Evolutionary conservation across 2,888 invertebrate genomes (phyloP).

Genomic region (Oasisia sp.): DNA sequence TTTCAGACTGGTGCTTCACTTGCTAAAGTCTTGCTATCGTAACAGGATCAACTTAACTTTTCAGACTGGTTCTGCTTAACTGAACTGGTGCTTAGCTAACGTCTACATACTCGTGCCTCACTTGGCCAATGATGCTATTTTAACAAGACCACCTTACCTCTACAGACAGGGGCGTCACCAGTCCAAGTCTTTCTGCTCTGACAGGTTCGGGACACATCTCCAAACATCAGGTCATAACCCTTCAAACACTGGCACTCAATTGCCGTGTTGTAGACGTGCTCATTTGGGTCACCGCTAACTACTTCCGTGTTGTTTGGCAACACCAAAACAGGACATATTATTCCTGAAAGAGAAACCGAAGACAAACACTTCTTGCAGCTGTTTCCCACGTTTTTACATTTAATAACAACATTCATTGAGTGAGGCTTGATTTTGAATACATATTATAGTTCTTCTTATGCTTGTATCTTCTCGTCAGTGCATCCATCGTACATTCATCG

Average conservation of each 20-base stretch:
- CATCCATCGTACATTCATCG: no score
- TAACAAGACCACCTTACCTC: no score
- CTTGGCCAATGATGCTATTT: background rate
- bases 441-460: no score
- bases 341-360: background rate
- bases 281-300: background rate
- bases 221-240: background rate
- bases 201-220: no score
- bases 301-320: constrained; percentile 12
- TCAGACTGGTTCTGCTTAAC: background rate
- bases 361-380: background rate
- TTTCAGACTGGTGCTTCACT: background rate
- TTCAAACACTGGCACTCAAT: background rate
- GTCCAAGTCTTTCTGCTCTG: no score
- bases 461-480: no score
- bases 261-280: background rate
- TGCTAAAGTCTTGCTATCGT: background rate
- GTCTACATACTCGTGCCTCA: background rate
- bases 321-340: background rate
- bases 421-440: no score
- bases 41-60: background rate
- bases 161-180: no score
- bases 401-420: no score
- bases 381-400: no score
- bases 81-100: background rate